Evolutionary conservation across 1,140 invertebrate species (phyloP).

Genomic region (Drosophila pseudoobscura): DNA sequence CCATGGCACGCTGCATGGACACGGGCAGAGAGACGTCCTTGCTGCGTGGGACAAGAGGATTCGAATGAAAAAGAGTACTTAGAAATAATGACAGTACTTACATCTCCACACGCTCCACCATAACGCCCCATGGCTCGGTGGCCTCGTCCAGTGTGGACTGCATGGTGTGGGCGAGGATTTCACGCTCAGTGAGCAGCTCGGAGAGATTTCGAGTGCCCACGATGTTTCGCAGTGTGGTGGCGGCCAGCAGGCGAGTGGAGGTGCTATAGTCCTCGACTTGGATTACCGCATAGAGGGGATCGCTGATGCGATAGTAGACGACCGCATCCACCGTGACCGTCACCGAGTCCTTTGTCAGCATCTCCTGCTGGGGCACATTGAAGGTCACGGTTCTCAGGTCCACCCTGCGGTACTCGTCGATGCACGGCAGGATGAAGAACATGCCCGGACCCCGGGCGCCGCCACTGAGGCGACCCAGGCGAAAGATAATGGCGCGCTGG

Average conservation of each 20-base stretch:
- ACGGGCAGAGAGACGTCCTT: conserved; percentile 94
- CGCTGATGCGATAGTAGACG: conserved; percentile 92
- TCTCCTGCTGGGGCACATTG: conserved; percentile 86
- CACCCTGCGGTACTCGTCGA: conserved; percentile 95
- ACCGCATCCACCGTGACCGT: conserved; percentile 96
- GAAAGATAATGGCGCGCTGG: conserved; percentile 94
- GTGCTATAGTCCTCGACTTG: conserved; percentile 90
- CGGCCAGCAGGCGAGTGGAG: conserved; percentile 92
- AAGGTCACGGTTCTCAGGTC: conserved; percentile 90
- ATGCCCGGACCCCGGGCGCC: conserved; percentile 88
- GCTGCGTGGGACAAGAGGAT: conserved; percentile 83
- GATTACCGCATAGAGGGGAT: conserved; percentile 92
- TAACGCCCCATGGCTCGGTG: conserved; percentile 99
- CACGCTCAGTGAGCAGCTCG: conserved; percentile 88
- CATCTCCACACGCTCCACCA: conserved; percentile 98
- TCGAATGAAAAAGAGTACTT: neutral
- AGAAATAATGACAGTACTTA: conserved; percentile 84
- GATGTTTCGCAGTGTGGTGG: conserved; percentile 94
- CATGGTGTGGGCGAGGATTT: conserved; percentile 88
- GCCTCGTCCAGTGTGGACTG: conserved; percentile 86
- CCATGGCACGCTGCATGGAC: conserved; percentile 93
- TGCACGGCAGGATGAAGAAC: conserved; percentile 95
- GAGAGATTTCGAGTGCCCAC: conserved; percentile 96
- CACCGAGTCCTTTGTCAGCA: conserved; percentile 95
- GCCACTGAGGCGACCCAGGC: conserved; percentile 89